These are phyloP conservation scores for Pongo abelii DNA, from an alignment of 2,113 vertebrate genomes.

Conservation along the genomic window DNA sequence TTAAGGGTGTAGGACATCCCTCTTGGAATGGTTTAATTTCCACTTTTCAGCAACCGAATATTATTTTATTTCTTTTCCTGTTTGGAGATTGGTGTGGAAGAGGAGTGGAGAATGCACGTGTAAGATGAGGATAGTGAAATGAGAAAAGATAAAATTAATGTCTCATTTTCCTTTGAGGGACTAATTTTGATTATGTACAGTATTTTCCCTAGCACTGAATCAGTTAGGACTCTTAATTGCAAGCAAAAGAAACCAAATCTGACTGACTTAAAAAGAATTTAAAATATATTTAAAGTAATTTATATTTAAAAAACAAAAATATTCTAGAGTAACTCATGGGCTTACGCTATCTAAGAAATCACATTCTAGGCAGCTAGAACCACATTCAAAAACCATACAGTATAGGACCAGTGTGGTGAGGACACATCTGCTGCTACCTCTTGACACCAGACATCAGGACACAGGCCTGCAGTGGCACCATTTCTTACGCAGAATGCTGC, in stretches of 20 bases:
- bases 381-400: neutral
- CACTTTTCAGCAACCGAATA: neutral
- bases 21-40: neutral
- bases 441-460: neutral
- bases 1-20: neutral
- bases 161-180: neutral
- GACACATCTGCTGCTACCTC: too few species aligned
- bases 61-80: neutral
- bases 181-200: neutral
- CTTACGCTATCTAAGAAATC: neutral
- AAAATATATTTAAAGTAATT: neutral
- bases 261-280: neutral
- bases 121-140: neutral
- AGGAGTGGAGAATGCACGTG: neutral
- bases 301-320: neutral
- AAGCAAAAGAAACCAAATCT: neutral
- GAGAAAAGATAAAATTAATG: neutral
- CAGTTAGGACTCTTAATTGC: neutral
- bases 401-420: neutral
- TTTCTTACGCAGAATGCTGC: fast-evolving
- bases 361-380: neutral
- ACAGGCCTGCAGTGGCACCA: fast-evolving
- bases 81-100: neutral
- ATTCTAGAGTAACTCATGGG: neutral
- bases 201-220: neutral